Percentiles rank a stretch among this genome's conserved stretches.
Evolutionary conservation across 2,888 invertebrate genomes (phyloP).

Genomic region (Platerodrilus igneus): DNA sequence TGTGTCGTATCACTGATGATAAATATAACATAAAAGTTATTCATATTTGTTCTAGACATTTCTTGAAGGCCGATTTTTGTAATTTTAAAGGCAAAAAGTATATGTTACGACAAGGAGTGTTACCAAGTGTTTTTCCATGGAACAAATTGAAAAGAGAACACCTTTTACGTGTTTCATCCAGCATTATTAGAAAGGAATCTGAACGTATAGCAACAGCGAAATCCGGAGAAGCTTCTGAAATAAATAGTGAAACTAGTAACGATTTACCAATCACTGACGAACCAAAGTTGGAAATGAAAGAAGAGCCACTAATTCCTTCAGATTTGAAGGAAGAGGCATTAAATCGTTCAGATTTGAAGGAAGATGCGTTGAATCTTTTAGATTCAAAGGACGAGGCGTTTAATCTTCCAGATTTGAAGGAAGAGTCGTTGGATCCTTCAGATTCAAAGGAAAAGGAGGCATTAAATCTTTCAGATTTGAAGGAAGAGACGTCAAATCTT

Average conservation of each 20-base stretch:
- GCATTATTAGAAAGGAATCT: too few species aligned
- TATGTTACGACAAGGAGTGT: constrained; percentile 63
- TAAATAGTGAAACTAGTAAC: not conserved
- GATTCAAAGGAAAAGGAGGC: too few species aligned
- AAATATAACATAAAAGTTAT: constrained; percentile 55
- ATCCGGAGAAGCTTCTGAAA: not conserved
- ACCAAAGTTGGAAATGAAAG: constrained; percentile 38
- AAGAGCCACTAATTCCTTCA: constrained; percentile 11
- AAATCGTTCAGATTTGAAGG: too few species aligned
- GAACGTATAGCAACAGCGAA: constrained; percentile 3
- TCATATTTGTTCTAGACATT: constrained; percentile 72
- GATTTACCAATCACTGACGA: constrained; percentile 4
- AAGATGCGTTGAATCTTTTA: too few species aligned
- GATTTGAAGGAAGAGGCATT: too few species aligned
- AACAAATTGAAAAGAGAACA: constrained; percentile 41
- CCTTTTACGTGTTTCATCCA: too few species aligned
- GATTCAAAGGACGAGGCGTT: too few species aligned
- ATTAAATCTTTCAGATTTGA: too few species aligned
- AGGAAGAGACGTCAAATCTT: too few species aligned
- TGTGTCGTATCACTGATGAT: constrained; percentile 55
- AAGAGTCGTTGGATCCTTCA: too few species aligned
- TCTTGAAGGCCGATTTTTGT: constrained; percentile 68
- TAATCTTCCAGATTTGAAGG: too few species aligned
- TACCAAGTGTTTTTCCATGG: constrained; percentile 71
- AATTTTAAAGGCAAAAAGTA: constrained; percentile 66